A percentile compares a stretch with the other conserved stretches of the same genome.
These are phyloP conservation scores for Pachycephus smyrnensis DNA, from an alignment of 2,888 invertebrate species.

Conservation along the genomic window DNA sequence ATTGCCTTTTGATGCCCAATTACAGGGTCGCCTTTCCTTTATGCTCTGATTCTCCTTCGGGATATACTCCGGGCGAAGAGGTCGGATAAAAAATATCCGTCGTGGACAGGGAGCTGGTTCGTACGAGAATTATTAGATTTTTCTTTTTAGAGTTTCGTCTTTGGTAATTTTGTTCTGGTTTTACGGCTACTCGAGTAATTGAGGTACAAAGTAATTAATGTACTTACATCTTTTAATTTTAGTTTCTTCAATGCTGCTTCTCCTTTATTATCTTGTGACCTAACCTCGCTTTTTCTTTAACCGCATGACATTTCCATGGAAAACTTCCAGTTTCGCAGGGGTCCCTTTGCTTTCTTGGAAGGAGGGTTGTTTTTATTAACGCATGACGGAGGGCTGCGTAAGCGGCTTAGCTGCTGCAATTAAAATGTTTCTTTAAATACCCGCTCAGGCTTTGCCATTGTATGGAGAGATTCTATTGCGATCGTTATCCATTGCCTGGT, in stretches of 20 bases:
- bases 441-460: conserved; percentile 14
- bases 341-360: conserved; percentile 28
- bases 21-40: conserved; percentile 49
- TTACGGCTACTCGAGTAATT: neutral
- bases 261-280: neutral
- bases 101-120: neutral
- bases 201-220: neutral
- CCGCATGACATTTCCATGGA: neutral
- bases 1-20: conserved; percentile 60
- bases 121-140: neutral
- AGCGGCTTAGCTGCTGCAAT: conserved; percentile 63
- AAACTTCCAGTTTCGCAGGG: neutral
- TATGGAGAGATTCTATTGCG: neutral
- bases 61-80: neutral
- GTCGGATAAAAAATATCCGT: neutral
- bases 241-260: neutral
- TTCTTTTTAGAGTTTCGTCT: neutral
- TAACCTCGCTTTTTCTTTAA: neutral
- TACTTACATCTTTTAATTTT: neutral
- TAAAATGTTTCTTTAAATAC: conserved; percentile 64
- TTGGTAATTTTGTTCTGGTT: neutral
- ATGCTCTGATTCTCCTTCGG: conserved; percentile 28
- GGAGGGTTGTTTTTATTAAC: conserved; percentile 51
- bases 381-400: conserved; percentile 48
- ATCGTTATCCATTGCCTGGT: neutral